phyloP scores from a whole-genome alignment of 2,113 vertebrate genomes.

The Melospiza georgiana region DNA sequence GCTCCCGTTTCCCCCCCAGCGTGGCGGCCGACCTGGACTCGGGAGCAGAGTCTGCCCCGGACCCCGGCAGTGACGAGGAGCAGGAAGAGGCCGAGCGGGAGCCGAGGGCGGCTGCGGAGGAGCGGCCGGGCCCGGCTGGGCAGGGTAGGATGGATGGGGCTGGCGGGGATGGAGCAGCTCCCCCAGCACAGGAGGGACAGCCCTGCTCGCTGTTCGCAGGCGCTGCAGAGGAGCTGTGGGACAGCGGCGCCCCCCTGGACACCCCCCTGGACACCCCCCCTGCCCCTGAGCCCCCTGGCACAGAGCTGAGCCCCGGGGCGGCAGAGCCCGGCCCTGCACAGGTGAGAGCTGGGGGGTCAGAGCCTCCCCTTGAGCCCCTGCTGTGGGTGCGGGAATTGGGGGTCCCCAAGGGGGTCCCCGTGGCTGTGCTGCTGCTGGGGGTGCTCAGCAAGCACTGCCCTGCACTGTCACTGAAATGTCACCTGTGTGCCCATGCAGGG shows the following conservation, averaged over 20 bases:
- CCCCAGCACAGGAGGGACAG: not conserved
- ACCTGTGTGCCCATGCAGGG: not conserved
- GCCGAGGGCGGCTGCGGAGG: not conserved
- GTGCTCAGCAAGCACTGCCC: not conserved
- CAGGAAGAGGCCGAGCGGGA: not conserved
- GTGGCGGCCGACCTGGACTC: constrained; percentile 2
- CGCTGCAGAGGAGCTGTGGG: not conserved
- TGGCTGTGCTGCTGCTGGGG: not conserved
- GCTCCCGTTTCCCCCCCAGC: not conserved
- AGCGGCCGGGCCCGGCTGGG: not conserved
- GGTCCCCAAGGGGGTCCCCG: not conserved
- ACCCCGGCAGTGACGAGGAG: not conserved
- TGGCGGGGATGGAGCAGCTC: rapidly evolving
- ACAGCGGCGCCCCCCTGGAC: not conserved
- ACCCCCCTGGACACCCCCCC: not conserved
- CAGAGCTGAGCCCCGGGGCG: not conserved
- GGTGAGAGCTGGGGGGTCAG: not conserved
- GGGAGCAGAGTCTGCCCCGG: not conserved
- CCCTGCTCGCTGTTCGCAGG: not conserved
- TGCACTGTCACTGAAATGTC: rapidly evolving
- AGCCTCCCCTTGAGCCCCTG: not conserved
- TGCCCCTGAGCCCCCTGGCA: not conserved
- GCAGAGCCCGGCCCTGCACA: not conserved
- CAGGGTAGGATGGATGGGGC: not conserved
- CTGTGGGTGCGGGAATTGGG: rapidly evolving